Base-by-base conservation (phyloP, 2,113 vertebrate species). In the Triplophysa rosa region DNA sequence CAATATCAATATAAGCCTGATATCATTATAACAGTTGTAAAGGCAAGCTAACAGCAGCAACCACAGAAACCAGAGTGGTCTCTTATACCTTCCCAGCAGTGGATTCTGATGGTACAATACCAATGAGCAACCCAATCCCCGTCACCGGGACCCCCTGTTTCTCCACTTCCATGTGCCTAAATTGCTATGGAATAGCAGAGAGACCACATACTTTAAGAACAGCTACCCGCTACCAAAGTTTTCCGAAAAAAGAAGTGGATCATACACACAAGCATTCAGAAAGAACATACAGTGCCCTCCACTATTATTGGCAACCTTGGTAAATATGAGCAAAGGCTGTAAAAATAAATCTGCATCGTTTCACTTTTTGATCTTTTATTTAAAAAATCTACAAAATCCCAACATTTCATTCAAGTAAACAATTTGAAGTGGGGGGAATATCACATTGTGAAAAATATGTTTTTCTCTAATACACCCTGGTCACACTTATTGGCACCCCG, bases 151-250 rank as follows among this genome's bases (percentile, higher is more conserved):
- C 84, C 13, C 92, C 92, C 40, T 89, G 89, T 62, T 91, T 92
- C 79, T 93, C 92, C 75, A 66, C 67, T 63, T 92, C 93, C 88
- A 89, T 82, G 89, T 93, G 92, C 77, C 93, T 94, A 77, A 92
- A 90, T 73, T 80, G 90, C 92, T 94, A 80, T 77, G 80, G 42
- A 82, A 76, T 17, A 42, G 81, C 45, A 86, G 82, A 87, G 79
- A 88, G 47, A 87, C 68, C 86, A 69, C 84, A 14, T 67, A 82
- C 64, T 45, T 49, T 12, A 56, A 82, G 40, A 47, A 74, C 21
- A 80, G 33, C 33, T 21, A 14, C 33, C 67, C 52, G 29, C 37
- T 40, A 65, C 17, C 26, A 54, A 69, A 26, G 11, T 33, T 24
- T 52, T 59, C 56, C 24, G 42, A 54, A 26, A 80, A 78, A 12